These are phyloP conservation scores for Indicator maculatus DNA, from an alignment of 2,113 vertebrate species.

Conservation along the genomic window DNA sequence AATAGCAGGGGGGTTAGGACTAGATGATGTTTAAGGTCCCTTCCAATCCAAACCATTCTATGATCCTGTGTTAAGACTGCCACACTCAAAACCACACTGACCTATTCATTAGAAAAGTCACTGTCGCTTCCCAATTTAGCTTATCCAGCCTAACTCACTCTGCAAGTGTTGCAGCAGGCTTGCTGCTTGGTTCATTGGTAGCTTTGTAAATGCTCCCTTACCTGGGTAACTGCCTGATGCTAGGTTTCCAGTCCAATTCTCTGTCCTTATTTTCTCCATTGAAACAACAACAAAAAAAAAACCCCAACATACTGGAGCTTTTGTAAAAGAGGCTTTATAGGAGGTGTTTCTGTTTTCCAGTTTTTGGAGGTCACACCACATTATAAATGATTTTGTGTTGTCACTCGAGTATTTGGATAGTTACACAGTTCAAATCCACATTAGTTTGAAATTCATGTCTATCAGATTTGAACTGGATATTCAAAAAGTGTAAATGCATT, in stretches of 20 bases:
- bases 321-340: background rate
- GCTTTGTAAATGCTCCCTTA: background rate
- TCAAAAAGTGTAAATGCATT: constrained; percentile 14
- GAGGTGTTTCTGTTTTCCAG: background rate
- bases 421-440: background rate
- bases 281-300: background rate
- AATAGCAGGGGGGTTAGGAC: too few relatives aligned
- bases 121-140: background rate
- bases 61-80: background rate
- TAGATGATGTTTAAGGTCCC: too few relatives aligned
- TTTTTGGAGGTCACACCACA: background rate
- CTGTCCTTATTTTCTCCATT: background rate
- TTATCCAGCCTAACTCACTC: background rate
- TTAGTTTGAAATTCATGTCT: background rate
- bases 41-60: too few relatives aligned
- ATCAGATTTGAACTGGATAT: background rate
- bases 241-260: background rate
- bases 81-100: background rate
- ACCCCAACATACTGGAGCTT: background rate
- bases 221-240: background rate
- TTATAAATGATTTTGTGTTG: background rate
- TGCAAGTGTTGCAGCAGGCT: background rate
- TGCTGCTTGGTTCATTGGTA: background rate
- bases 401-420: background rate
- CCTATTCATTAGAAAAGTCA: background rate